A percentile compares a stretch with the other conserved stretches of the same genome.
Conservation (phyloP, 1,140 invertebrate species). For the Leptopilina boulardi region DNA sequence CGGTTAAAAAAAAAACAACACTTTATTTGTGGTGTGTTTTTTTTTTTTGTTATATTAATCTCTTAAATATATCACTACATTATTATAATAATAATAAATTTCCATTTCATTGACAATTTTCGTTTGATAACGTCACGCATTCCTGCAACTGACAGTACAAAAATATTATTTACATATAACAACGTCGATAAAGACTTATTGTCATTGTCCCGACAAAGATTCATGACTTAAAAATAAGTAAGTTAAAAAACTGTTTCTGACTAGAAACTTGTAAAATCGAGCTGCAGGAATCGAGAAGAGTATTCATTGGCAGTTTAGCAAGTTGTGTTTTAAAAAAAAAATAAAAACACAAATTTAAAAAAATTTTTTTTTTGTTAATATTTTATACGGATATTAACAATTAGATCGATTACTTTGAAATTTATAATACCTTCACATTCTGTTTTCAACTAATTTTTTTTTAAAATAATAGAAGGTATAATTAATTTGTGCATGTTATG, state of each 20-base stretch:
- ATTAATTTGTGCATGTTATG: conserved; percentile 15
- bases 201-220: conserved; percentile 18
- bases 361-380: too few species aligned
- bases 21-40: not conserved
- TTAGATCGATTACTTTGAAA: too few species aligned
- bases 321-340: not conserved
- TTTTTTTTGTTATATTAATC: conserved; percentile 33
- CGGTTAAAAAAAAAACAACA: not conserved
- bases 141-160: conserved; percentile 48
- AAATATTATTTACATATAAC: conserved; percentile 50
- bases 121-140: conserved; percentile 42
- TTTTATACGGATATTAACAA: too few species aligned
- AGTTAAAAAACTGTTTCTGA: conserved; percentile 69
- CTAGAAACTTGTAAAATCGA: conserved; percentile 73
- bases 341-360: too few species aligned
- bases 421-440: not conserved
- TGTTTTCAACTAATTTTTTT: too few species aligned
- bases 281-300: conserved; percentile 71
- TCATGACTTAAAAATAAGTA: conserved; percentile 45
- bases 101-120: conserved; percentile 41
- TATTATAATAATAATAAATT: conserved; percentile 17
- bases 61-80: conserved; percentile 44
- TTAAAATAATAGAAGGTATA: conserved; percentile 39
- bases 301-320: conserved; percentile 69
- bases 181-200: conserved; percentile 44